phyloP scores from a whole-genome alignment of 2,113 vertebrate genomes.

The Heterochromis multidens region DNA sequence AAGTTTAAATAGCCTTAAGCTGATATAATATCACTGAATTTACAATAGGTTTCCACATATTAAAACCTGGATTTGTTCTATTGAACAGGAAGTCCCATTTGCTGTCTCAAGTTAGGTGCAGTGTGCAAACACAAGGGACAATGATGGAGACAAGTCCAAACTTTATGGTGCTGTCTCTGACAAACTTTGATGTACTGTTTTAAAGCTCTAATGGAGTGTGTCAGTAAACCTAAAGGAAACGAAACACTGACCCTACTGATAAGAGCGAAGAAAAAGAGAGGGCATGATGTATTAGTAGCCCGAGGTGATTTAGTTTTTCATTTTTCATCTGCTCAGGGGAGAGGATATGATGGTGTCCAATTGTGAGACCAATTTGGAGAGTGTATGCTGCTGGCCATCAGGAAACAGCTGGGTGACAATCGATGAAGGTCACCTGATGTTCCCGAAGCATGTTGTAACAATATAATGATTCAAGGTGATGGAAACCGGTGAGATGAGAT shows the following conservation, averaged over 20 bases:
- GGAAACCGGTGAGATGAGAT: not conserved
- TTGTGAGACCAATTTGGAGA: not conserved
- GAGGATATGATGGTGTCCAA: not conserved
- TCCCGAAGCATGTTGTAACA: not conserved
- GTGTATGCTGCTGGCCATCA: not conserved
- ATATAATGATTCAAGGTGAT: conserved; percentile 11
- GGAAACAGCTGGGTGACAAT: not conserved
- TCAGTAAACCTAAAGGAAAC: not conserved
- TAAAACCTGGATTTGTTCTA: not conserved
- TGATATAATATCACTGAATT: not conserved
- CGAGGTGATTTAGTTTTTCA: not conserved
- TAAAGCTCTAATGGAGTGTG: not conserved
- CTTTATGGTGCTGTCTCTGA: not conserved
- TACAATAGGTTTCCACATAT: not conserved
- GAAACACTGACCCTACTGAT: not conserved
- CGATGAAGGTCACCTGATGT: not conserved
- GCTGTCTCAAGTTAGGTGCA: not conserved
- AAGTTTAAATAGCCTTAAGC: not conserved
- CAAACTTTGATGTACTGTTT: not conserved
- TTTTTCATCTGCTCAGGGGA: not conserved
- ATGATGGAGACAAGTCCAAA: not conserved
- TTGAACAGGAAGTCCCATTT: not conserved
- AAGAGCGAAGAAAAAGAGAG: not conserved
- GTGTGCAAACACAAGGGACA: not conserved
- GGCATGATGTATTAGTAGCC: not conserved